phyloP scores from a whole-genome alignment of 2,113 vertebrate genomes.

The Hippocampus abdominalis region DNA sequence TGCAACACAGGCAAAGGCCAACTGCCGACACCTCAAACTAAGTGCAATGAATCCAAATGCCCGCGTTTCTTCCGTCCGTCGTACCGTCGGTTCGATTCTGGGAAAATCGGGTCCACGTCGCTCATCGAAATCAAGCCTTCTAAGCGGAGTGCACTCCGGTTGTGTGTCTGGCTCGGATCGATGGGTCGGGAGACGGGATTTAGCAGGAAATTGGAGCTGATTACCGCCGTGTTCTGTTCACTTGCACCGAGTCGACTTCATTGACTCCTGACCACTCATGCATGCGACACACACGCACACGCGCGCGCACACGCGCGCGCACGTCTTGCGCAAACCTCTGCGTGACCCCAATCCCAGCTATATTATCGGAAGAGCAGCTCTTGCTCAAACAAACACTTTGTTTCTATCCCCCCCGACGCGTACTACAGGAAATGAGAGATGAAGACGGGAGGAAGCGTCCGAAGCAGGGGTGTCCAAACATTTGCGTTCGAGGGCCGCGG shows the following conservation, averaged over 20 bases:
- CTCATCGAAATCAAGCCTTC: constrained; percentile 52
- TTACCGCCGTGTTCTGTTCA: constrained; percentile 66
- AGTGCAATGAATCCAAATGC: constrained; percentile 66
- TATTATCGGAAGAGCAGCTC: constrained; percentile 45
- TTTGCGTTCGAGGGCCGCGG: too few relatives aligned
- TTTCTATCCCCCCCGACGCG: constrained; percentile 24
- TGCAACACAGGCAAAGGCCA: neutral
- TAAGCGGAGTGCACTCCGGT: constrained; percentile 59
- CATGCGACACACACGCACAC: constrained; percentile 56
- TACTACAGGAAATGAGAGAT: constrained; percentile 19
- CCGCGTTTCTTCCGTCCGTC: constrained; percentile 26
- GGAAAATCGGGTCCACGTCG: constrained; percentile 6
- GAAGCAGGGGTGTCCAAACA: too few relatives aligned
- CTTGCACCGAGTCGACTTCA: constrained; percentile 63
- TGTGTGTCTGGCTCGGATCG: constrained; percentile 49
- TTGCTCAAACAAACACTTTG: constrained; percentile 52
- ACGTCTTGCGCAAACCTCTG: constrained; percentile 27
- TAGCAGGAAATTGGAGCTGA: constrained; percentile 62
- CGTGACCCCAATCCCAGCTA: constrained; percentile 41
- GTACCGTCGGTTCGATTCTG: neutral
- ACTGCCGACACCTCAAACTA: constrained; percentile 41
- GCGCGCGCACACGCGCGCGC: constrained; percentile 14
- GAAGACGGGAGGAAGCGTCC: neutral
- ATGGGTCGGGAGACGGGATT: constrained; percentile 56
- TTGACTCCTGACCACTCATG: constrained; percentile 63